These are phyloP conservation scores for Morone chrysops DNA, from an alignment of 2,113 vertebrate genomes.

Conservation along the genomic window DNA sequence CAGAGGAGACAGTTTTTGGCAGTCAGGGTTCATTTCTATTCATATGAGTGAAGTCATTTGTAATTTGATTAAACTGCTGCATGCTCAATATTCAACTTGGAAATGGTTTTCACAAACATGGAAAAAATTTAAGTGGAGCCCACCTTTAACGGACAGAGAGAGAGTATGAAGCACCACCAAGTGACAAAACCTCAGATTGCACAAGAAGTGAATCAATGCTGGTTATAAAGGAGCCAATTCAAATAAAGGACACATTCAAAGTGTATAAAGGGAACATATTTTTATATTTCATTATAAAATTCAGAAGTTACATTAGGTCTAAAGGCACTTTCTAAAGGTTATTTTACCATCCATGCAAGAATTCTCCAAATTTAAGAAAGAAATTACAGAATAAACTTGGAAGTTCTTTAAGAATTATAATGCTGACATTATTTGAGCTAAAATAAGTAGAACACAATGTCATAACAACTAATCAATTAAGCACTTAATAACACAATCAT, in stretches of 20 bases:
- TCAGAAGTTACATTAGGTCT: conserved; percentile 2
- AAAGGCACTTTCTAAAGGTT: background rate
- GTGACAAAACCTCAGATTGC: conserved; percentile 51
- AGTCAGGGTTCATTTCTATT: conserved; percentile 5
- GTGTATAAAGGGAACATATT: background rate
- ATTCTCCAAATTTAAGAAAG: background rate
- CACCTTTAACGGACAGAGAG: conserved; percentile 5
- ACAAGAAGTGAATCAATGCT: background rate
- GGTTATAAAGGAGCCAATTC: background rate
- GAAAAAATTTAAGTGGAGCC: background rate
- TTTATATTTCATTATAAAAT: conserved; percentile 17
- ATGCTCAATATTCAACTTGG: background rate
- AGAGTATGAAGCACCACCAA: conserved; percentile 60
- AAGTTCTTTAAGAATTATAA: background rate
- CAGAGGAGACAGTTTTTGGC: background rate
- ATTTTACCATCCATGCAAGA: background rate
- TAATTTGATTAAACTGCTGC: background rate
- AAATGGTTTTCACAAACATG: background rate
- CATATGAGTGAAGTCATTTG: background rate
- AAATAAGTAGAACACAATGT: conserved; percentile 9
- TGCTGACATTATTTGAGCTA: background rate
- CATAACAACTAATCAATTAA: conserved; percentile 2
- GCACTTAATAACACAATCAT: background rate
- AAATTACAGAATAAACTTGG: background rate
- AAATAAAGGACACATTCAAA: background rate